Evolutionary conservation across 1,140 invertebrate genomes (phyloP).

Genomic region (Popillia japonica): DNA sequence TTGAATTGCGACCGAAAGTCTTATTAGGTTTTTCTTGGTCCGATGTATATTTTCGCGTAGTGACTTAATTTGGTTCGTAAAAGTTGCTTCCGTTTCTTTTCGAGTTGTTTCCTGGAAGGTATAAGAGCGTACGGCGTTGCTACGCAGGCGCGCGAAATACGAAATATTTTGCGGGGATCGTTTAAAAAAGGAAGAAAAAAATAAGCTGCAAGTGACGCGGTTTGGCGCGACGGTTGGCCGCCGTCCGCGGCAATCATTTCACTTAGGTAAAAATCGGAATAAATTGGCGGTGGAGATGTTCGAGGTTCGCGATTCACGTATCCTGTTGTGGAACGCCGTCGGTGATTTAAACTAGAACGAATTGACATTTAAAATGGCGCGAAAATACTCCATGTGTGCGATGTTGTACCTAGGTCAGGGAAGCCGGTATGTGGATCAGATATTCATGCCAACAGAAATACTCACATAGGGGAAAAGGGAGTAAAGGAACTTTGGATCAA

Average conservation of each 20-base stretch:
- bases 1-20: slow-evolving; percentile 9
- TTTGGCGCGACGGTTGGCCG: too few relatives aligned
- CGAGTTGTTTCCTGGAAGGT: background rate
- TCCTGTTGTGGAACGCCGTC: background rate
- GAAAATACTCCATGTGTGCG: slow-evolving; percentile 33
- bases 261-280: background rate
- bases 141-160: background rate
- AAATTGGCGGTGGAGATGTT: background rate
- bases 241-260: background rate
- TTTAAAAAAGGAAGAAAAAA: too few relatives aligned
- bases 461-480: slow-evolving; percentile 48
- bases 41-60: slow-evolving; percentile 6
- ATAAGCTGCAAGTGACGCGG: too few relatives aligned
- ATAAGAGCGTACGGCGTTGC: background rate
- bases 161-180: background rate
- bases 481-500: slow-evolving; percentile 54
- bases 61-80: slow-evolving; percentile 17
- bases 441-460: slow-evolving; percentile 42
- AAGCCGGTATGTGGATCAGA: slow-evolving; percentile 39
- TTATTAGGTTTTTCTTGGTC: slow-evolving; percentile 9
- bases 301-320: background rate
- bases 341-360: slow-evolving; percentile 25
- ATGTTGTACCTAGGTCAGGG: slow-evolving; percentile 41
- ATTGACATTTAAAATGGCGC: slow-evolving; percentile 38
- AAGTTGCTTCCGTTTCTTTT: background rate